phyloP scores from a whole-genome alignment of 2,797 vertebrate genomes.

The Typhlichthys subterraneus region DNA sequence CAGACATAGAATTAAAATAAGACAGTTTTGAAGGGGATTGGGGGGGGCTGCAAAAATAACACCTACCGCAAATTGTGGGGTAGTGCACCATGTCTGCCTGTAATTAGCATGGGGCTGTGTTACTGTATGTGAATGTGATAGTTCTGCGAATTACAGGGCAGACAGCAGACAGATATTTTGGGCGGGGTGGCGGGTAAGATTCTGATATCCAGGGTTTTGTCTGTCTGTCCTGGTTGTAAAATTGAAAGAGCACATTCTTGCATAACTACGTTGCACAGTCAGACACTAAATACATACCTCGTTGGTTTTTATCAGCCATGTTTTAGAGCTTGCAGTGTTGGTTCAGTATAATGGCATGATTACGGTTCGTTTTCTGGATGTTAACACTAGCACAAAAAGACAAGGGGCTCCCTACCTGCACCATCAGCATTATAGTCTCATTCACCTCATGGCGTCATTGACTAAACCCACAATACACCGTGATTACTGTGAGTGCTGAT shows the following conservation, averaged over 20 bases:
- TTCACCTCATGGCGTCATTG: slow-evolving; percentile 57
- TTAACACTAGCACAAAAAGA: slow-evolving; percentile 27
- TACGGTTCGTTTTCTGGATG: slow-evolving; percentile 33
- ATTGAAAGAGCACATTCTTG: slow-evolving; percentile 13
- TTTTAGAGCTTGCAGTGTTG: slow-evolving; percentile 20
- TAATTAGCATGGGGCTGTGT: slow-evolving; percentile 61
- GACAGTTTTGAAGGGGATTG: slow-evolving; percentile 26
- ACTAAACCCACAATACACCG: slow-evolving; percentile 51
- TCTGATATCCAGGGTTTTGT: slow-evolving; percentile 57
- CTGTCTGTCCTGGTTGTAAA: slow-evolving; percentile 8
- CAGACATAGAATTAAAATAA: slow-evolving; percentile 74
- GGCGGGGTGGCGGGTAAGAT: slow-evolving; percentile 55
- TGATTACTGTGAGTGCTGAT: slow-evolving; percentile 74
- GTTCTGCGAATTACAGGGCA: slow-evolving; percentile 76
- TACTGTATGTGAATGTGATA: slow-evolving; percentile 55
- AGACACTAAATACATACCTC: not conserved
- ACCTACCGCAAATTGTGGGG: slow-evolving; percentile 73
- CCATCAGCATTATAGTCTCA: slow-evolving; percentile 41
- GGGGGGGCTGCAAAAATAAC: slow-evolving; percentile 64
- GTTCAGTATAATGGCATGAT: slow-evolving; percentile 5
- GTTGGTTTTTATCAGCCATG: slow-evolving; percentile 1
- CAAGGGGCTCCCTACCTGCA: slow-evolving; percentile 24
- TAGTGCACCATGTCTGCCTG: slow-evolving; percentile 61
- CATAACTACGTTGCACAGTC: not conserved
- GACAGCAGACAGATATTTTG: slow-evolving; percentile 68